These are phyloP conservation scores for Osedax frankpressi DNA, from an alignment of 2,888 invertebrate species.

Conservation along the genomic window DNA sequence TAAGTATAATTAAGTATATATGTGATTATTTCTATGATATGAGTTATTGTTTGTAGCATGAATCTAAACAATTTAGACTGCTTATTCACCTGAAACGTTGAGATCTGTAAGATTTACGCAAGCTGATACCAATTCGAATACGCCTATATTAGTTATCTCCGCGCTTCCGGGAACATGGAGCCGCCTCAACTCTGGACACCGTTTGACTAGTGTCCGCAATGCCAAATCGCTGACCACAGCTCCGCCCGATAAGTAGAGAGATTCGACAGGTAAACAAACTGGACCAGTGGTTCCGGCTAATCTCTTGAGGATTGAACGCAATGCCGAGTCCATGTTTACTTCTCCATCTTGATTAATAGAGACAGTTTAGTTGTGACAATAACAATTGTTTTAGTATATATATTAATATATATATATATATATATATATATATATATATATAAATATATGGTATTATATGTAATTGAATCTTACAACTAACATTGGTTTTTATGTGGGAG, in stretches of 20 bases:
- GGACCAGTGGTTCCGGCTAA: constrained; percentile 58
- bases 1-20: too few species aligned
- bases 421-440: background rate
- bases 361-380: background rate
- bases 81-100: constrained; percentile 57
- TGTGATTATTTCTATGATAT: too few species aligned
- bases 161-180: constrained; percentile 65
- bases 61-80: too few species aligned
- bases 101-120: constrained; percentile 70
- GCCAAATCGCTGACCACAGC: constrained; percentile 65
- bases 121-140: constrained; percentile 65
- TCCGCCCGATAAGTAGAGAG: constrained; percentile 58
- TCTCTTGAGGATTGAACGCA: constrained; percentile 52
- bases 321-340: constrained; percentile 57
- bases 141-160: constrained; percentile 61
- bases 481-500: background rate
- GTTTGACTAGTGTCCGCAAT: constrained; percentile 60
- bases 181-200: constrained; percentile 69
- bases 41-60: too few species aligned
- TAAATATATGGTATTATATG: background rate
- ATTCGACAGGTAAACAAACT: constrained; percentile 58
- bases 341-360: constrained; percentile 47
- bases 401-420: background rate
- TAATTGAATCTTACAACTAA: too few species aligned
- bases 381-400: background rate